Evolutionary conservation across 2,113 vertebrate genomes (phyloP).

Genomic region (Ramphastos sulfuratus): DNA sequence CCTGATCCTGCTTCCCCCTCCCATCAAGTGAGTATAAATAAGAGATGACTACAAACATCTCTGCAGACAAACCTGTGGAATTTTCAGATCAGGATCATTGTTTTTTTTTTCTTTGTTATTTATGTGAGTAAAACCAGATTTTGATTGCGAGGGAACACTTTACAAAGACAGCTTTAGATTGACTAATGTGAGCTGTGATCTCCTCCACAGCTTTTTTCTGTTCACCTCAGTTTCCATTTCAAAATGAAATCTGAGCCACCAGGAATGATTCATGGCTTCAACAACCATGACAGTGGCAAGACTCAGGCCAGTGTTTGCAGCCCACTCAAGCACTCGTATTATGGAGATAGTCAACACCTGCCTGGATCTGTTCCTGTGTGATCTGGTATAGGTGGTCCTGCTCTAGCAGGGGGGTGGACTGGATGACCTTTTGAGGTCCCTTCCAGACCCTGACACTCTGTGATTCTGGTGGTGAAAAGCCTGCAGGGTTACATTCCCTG

Average conservation of each 20-base stretch:
- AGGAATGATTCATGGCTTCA: background rate
- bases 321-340: background rate
- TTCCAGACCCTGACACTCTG: no score
- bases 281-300: background rate
- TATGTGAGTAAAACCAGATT: background rate
- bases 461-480: background rate
- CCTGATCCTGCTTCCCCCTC: background rate
- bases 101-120: background rate
- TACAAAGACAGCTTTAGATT: background rate
- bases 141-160: background rate
- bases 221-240: background rate
- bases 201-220: background rate
- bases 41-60: slow-evolving; percentile 46
- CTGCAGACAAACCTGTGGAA: background rate
- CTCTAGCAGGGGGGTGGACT: no score
- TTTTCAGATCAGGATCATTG: slow-evolving; percentile 24
- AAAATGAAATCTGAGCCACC: background rate
- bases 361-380: no score
- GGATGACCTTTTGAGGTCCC: no score
- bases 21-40: slow-evolving; percentile 36
- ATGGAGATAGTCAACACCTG: no score
- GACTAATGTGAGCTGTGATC: slow-evolving; percentile 17
- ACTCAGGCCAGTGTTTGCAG: background rate
- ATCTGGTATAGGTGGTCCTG: no score
- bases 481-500: background rate